Evolutionary conservation across 2,888 invertebrate genomes (phyloP).

Genomic region (Cerceris ruficornis): DNA sequence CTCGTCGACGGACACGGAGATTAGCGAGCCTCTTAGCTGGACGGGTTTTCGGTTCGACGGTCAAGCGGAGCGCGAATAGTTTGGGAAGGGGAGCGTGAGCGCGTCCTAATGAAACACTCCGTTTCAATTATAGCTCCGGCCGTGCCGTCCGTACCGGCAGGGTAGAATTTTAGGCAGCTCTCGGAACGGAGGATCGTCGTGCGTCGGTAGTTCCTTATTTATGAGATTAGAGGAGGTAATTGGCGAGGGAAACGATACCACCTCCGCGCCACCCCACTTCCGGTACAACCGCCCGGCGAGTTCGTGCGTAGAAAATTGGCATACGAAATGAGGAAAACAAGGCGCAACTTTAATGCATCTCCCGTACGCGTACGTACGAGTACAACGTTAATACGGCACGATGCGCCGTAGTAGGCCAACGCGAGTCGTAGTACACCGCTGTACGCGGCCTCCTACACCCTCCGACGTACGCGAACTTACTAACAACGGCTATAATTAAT

Average conservation of each 20-base stretch:
- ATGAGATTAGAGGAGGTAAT: slow-evolving; percentile 58
- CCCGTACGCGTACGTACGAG: neutral
- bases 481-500: slow-evolving; percentile 28
- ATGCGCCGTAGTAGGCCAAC: neutral
- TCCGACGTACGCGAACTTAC: slow-evolving; percentile 3
- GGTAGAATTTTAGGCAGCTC: slow-evolving; percentile 38
- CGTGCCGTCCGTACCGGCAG: neutral
- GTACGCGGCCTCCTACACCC: neutral
- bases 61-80: neutral
- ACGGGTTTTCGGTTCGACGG: neutral
- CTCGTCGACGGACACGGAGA: too few relatives aligned
- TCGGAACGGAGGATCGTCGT: slow-evolving; percentile 21
- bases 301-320: slow-evolving; percentile 36
- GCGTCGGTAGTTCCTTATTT: slow-evolving; percentile 56
- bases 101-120: slow-evolving; percentile 5
- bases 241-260: slow-evolving; percentile 49
- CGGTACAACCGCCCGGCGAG: slow-evolving; percentile 14
- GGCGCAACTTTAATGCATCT: slow-evolving; percentile 11
- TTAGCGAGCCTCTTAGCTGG: neutral
- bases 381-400: slow-evolving; percentile 17
- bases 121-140: slow-evolving; percentile 4
- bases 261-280: slow-evolving; percentile 36
- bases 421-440: neutral
- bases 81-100: neutral
- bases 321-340: slow-evolving; percentile 39